Evolutionary conservation across 2,113 vertebrate species (phyloP), one percentile per base, ranked within the genome.

Genomic region (Serranochromis macrocephalus): DNA sequence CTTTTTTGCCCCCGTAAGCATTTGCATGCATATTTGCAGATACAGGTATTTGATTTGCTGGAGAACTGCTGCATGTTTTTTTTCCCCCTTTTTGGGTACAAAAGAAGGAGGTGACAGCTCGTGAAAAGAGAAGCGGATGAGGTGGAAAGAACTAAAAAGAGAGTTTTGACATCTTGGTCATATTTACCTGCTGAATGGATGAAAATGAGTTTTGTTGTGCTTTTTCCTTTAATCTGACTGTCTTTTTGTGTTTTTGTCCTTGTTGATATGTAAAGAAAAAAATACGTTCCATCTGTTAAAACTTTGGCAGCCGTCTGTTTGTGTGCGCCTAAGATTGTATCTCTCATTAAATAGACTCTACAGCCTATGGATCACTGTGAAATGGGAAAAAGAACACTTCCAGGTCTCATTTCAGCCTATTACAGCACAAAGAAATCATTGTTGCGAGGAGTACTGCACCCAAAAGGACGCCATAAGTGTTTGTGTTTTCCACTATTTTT

Each of bases 331-430:
- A 51, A 3, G 26, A 51, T 31, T 49, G 3, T 19, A 19, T 0
- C 42, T 19, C 31, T 79, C 29, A 82, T 83, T 88, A 82, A 31
- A 86, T 66, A 86, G 84, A 81, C 19, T 63, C 83, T 51, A 38
- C 29, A 82, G 57, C 45, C 57, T 47, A 82, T 83, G 71, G 45
- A 87, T 89, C 33, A 53, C 36, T 86, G 45, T 38, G 19, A 71
- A 87, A 81, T n/a, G 85, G 83, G 53, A 85, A 85, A 73, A 79
- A 12, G 4, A 90, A 84, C 31, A 86, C 40, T 89, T 89, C 61
- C 88, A 84, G 68, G 11, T 91, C 84, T 91, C 82, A 90, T 92
- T 92, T 88, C 17, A 12, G 82, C 73, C 68, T 57, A 84, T 90
- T 87, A 73, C 19, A 71, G 57, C 40, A 92, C 63, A 92, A 92